Evolutionary conservation across 2,888 invertebrate genomes (phyloP).

Genomic region (Ennomos quercinarius): DNA sequence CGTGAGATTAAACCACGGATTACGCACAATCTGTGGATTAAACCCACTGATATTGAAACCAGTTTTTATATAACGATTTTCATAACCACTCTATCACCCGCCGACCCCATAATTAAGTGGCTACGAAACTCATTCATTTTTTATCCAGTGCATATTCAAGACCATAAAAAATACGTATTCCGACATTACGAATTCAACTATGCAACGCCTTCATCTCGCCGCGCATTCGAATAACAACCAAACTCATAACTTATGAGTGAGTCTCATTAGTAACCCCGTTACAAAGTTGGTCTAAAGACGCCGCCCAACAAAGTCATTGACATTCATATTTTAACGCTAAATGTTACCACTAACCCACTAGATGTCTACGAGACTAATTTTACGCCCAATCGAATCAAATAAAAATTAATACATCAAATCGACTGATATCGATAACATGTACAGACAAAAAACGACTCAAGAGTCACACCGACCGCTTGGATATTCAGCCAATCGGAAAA

Average conservation of each 20-base stretch:
- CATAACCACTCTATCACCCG: conserved; percentile 31
- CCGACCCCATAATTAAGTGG: conserved; percentile 30
- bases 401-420: conserved; percentile 80
- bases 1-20: conserved; percentile 9
- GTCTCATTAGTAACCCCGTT: conserved; percentile 72
- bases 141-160: conserved; percentile 43
- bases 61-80: conserved; percentile 24
- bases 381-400: conserved; percentile 79
- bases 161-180: conserved; percentile 61
- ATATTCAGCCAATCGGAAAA: conserved; percentile 63
- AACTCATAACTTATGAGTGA: conserved; percentile 72
- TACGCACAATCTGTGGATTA: background rate
- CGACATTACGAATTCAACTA: conserved; percentile 70
- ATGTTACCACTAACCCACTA: conserved; percentile 75
- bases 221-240: conserved; percentile 66
- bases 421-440: conserved; percentile 48
- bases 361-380: conserved; percentile 75
- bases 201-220: conserved; percentile 77
- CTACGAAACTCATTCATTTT: conserved; percentile 26
- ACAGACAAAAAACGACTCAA: conserved; percentile 67
- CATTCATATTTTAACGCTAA: conserved; percentile 79
- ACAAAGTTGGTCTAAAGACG: conserved; percentile 66
- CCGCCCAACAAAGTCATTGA: conserved; percentile 72
- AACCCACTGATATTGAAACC: conserved; percentile 18
- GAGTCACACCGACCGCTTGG: conserved; percentile 46